Percentiles rank a stretch among this genome's conserved stretches.
Conservation (phyloP, 2,113 vertebrate genomes). For the Typhlomys cinereus region DNA sequence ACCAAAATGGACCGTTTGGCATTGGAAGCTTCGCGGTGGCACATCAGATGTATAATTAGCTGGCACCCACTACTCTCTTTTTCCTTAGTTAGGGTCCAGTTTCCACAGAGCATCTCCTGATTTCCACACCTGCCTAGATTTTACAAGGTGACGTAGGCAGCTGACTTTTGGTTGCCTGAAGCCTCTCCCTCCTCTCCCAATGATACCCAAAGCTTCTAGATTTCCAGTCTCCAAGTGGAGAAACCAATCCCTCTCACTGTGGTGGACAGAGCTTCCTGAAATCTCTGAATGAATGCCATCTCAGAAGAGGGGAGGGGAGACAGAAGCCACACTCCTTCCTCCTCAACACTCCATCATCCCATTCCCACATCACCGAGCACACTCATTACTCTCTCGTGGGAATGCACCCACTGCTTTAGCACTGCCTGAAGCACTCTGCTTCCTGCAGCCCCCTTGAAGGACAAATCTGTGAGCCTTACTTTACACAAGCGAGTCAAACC, state of each 20-base stretch:
- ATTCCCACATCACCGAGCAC: background rate
- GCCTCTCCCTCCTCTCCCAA: constrained; percentile 3
- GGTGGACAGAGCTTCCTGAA: background rate
- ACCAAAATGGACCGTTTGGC: background rate
- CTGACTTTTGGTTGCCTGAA: background rate
- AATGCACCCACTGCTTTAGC: background rate
- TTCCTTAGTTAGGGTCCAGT: background rate
- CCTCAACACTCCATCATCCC: background rate
- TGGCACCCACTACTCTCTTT: constrained; percentile 21
- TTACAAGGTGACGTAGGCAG: background rate
- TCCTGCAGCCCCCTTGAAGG: background rate
- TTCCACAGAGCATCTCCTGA: background rate
- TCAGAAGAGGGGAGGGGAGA: background rate
- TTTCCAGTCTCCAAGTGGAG: background rate
- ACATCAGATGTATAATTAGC: background rate
- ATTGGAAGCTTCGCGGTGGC: background rate
- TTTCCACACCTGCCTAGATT: background rate
- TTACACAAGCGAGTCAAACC: constrained; percentile 52
- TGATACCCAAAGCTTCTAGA: background rate
- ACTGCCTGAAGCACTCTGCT: background rate
- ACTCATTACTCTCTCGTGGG: background rate
- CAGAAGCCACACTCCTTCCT: background rate
- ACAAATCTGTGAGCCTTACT: constrained; percentile 42
- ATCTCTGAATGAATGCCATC: background rate
- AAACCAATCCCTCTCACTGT: background rate